Base-by-base conservation (phyloP, 2,888 invertebrate genomes). In the Linnaemya tessellans region DNA sequence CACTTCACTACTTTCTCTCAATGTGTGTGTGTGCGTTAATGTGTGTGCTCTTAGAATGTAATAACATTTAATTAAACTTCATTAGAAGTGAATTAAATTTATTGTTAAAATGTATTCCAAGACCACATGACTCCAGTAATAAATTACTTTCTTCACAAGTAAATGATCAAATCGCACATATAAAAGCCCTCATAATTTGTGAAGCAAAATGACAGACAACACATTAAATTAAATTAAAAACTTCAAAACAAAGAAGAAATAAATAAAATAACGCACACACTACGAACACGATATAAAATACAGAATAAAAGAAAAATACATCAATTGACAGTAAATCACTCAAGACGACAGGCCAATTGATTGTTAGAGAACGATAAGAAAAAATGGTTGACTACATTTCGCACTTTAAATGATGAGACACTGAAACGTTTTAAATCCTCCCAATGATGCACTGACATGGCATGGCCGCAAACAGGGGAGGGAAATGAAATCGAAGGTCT, bases 321-420 rank as follows among this genome's bases (percentile, higher is more conserved):
- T 79, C 79, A 90, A 90, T 89, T 90, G 91, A 90, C 91, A 89
- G 91, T 91, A 91, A 91, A 91, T 91, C 91, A 91, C 91, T 91
- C 91, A 89, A 90, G 89, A 89, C 90, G 90, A 91, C 91, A 90
- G 89, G 51, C 89, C 89, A 85, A 82, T 82, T 82, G 85, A 91
- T 91, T 90, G 91, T 90, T 90, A 89, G 88, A 80, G 89, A 88
- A 88, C 88, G 91, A 90, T 90, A 91, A 90, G 88, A 89, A 85
- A 74, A 90, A 89, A 89, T 90, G 80, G 84, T 86, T 86, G 78
- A 81, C 86, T 89, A 90, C 90, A 90, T 89, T 91, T 89, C 88
- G 87, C 89, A 89, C 89, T 89, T 89, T 89, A 79, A 78, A 70
- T 71, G 74, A 86, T 78, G 80, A 73, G 80, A 85, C 67, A 71